Percentiles rank a stretch among this genome's conserved stretches.
Conservation (phyloP, 1,140 invertebrate genomes). For the Neuroterus valhalla region DNA sequence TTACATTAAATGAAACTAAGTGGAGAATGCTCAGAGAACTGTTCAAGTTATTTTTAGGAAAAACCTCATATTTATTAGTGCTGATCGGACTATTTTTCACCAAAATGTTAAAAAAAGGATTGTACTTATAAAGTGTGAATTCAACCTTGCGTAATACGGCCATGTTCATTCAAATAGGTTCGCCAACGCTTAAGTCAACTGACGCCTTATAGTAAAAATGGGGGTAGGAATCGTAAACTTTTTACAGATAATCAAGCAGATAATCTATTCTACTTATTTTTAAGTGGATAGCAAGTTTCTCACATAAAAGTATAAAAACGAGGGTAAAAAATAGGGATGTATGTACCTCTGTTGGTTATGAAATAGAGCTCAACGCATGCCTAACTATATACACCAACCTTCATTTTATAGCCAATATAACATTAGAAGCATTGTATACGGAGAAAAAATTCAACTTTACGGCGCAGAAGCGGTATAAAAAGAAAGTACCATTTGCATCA, state of each 20-base stretch:
- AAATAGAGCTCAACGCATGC: constrained; percentile 1
- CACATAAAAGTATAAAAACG: not conserved
- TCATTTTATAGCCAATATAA: constrained; percentile 9
- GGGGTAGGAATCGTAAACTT: too few species aligned
- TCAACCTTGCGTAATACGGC: too few species aligned
- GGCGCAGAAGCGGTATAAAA: not conserved
- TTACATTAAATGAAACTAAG: too few species aligned
- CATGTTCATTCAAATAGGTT: too few species aligned
- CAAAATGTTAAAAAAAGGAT: too few species aligned
- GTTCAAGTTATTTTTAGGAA: too few species aligned
- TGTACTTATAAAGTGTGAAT: too few species aligned
- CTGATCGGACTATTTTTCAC: too few species aligned
- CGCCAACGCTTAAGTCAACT: too few species aligned
- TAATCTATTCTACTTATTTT: not conserved
- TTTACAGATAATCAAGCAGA: not conserved
- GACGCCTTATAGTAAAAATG: too few species aligned
- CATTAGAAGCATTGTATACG: not conserved
- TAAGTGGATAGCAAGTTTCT: not conserved
- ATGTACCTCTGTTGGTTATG: not conserved
- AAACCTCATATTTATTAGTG: too few species aligned
- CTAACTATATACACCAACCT: constrained; percentile 1
- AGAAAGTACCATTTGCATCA: constrained; percentile 6
- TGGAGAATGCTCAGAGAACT: too few species aligned
- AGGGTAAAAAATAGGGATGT: not conserved
- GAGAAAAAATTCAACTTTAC: not conserved